These are phyloP conservation scores for Drosophila bipectinata DNA, from an alignment of 1,140 invertebrate species.

Conservation along the genomic window DNA sequence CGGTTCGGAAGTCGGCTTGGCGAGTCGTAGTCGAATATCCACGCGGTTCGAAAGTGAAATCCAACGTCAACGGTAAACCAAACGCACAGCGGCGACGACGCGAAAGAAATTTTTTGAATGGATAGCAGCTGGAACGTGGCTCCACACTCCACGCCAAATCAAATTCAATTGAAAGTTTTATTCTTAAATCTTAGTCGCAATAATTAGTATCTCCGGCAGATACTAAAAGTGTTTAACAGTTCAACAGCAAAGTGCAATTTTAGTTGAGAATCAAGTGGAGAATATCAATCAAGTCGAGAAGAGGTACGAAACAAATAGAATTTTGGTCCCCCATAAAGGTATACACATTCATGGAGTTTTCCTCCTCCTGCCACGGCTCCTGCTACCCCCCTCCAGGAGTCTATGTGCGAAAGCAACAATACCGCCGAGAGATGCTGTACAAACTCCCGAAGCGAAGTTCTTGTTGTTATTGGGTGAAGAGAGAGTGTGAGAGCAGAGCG, in stretches of 20 bases:
- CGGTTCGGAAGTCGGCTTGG: conserved; percentile 33
- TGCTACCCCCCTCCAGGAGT: background rate
- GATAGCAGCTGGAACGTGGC: conserved; percentile 29
- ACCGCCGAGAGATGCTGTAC: conserved; percentile 41
- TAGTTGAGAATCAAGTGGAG: conserved; percentile 40
- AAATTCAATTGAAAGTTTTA: conserved; percentile 34
- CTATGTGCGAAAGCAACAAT: conserved; percentile 32
- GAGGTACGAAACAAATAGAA: conserved; percentile 49
- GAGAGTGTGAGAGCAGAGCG: conserved; percentile 18
- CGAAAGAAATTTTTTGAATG: conserved; percentile 64
- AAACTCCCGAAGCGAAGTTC: conserved; percentile 53
- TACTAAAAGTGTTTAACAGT: conserved; percentile 72
- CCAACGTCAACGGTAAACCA: conserved; percentile 68
- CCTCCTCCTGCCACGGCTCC: background rate
- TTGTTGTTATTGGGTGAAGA: conserved; percentile 6
- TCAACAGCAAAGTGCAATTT: conserved; percentile 56
- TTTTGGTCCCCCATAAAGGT: conserved; percentile 42
- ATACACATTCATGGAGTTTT: conserved; percentile 50
- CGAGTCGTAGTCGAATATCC: conserved; percentile 1
- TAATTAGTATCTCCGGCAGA: conserved; percentile 52
- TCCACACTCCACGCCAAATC: conserved; percentile 35
- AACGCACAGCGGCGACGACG: conserved; percentile 57
- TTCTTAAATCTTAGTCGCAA: conserved; percentile 27
- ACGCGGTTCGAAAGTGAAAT: conserved; percentile 73
- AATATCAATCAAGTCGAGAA: conserved; percentile 16